A percentile compares a stretch with the other conserved stretches of the same genome.
Evolutionary conservation across 2,797 vertebrate genomes (phyloP).

Genomic region (Phylloscopus collybita): DNA sequence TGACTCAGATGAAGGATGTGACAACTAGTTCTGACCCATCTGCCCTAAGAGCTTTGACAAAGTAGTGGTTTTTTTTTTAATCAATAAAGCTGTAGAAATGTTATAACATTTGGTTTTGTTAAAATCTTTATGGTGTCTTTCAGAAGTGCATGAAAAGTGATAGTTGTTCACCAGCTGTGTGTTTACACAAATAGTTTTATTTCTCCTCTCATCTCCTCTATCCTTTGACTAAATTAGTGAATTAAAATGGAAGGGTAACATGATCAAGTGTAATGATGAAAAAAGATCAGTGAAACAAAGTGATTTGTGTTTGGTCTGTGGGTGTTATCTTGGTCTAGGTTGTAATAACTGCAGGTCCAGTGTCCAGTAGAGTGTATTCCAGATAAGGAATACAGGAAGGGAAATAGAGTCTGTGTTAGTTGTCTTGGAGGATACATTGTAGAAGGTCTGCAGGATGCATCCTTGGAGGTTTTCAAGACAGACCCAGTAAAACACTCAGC

Average conservation of each 20-base stretch:
- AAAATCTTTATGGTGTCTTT: neutral
- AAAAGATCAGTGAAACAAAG: neutral
- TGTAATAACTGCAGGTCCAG: neutral
- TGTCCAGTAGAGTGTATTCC: neutral
- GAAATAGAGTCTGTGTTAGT: neutral
- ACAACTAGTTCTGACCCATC: neutral
- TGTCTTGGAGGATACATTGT: neutral
- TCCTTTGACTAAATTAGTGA: neutral
- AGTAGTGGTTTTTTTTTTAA: accelerated
- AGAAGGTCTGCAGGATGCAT: neutral
- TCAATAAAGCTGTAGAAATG: neutral
- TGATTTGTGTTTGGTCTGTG: neutral
- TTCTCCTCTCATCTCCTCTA: neutral
- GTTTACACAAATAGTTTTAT: neutral
- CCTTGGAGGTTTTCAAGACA: neutral
- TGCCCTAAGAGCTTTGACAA: neutral
- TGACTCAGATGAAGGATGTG: neutral
- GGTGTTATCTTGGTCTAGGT: neutral
- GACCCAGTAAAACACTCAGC: neutral
- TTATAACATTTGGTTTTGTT: neutral
- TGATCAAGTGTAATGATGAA: neutral
- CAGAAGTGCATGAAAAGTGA: neutral
- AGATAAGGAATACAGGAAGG: neutral
- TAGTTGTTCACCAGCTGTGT: neutral
- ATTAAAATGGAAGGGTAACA: neutral